Percentiles rank a stretch among this genome's conserved stretches.
Conservation (phyloP, 2,113 vertebrate genomes). For the Pseudonaja textilis region DNA sequence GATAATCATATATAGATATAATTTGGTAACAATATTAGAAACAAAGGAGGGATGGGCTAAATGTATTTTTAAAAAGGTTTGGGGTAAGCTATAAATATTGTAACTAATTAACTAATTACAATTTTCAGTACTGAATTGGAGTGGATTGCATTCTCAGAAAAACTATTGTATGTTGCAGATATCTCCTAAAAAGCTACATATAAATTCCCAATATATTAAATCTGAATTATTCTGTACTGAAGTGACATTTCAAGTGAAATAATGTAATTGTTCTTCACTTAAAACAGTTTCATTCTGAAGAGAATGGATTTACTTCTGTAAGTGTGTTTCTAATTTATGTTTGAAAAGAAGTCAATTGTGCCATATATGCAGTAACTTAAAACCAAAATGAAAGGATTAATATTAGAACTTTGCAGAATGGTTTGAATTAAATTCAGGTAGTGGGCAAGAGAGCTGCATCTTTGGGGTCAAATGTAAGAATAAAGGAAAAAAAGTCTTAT, state of each 20-base stretch:
- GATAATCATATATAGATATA: background rate
- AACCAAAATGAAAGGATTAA: slow-evolving; percentile 79
- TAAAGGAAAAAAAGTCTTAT: slow-evolving; percentile 59
- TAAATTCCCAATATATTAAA: slow-evolving; percentile 12
- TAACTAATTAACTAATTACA: background rate
- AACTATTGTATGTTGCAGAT: background rate
- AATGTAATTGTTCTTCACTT: slow-evolving; percentile 50
- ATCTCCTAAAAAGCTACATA: slow-evolving; percentile 17
- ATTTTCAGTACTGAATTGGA: background rate
- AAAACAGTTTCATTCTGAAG: slow-evolving; percentile 69
- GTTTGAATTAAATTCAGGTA: slow-evolving; percentile 84
- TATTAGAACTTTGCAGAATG: slow-evolving; percentile 74
- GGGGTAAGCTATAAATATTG: background rate
- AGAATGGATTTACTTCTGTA: slow-evolving; percentile 51
- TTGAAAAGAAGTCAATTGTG: slow-evolving; percentile 76
- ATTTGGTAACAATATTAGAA: background rate
- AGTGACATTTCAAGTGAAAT: slow-evolving; percentile 41
- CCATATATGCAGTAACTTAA: slow-evolving; percentile 76
- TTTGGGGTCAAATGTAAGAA: slow-evolving; percentile 64
- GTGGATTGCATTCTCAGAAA: background rate
- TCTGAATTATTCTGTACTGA: slow-evolving; percentile 18
- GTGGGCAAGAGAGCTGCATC: slow-evolving; percentile 66
- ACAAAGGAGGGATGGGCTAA: background rate
- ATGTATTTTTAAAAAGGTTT: background rate
- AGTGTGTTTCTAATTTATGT: slow-evolving; percentile 80